Evolutionary conservation across 2,888 invertebrate species (phyloP).

Genomic region (Tachystola acroxantha): DNA sequence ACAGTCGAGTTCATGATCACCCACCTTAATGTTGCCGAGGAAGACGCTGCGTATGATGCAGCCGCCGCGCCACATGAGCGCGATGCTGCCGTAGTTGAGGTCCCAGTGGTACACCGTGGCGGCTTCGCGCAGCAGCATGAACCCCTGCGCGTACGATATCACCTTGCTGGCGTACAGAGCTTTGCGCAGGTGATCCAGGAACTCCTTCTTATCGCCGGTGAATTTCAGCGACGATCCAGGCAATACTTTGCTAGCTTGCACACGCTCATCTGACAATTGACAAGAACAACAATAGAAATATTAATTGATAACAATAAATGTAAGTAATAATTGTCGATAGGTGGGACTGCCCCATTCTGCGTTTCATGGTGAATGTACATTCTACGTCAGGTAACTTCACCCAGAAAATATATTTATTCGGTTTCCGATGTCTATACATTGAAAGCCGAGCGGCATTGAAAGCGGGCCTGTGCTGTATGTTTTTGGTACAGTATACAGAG

Average conservation of each 20-base stretch:
- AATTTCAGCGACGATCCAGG: conserved; percentile 82
- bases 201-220: conserved; percentile 85
- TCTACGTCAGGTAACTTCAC: too few species aligned
- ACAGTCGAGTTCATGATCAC: too few species aligned
- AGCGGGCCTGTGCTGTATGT: too few species aligned
- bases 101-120: conserved; percentile 95
- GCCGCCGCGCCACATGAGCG: conserved; percentile 99
- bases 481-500: too few species aligned
- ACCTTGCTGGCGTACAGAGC: conserved; percentile 99
- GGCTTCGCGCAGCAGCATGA: conserved; percentile 96
- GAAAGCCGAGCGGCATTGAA: too few species aligned
- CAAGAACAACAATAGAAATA: too few species aligned
- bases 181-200: conserved; percentile 90
- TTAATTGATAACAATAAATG: too few species aligned
- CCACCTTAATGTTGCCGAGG: conserved; percentile 68
- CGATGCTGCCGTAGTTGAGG: conserved; percentile 97
- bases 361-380: too few species aligned
- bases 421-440: too few species aligned
- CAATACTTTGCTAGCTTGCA: conserved; percentile 87
- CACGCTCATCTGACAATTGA: conserved; percentile 88
- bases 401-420: too few species aligned
- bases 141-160: conserved; percentile 98
- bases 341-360: too few species aligned
- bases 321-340: too few species aligned
- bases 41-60: conserved; percentile 94